These are phyloP conservation scores for Rana temporaria DNA, from an alignment of 2,113 vertebrate genomes.

Conservation along the genomic window DNA sequence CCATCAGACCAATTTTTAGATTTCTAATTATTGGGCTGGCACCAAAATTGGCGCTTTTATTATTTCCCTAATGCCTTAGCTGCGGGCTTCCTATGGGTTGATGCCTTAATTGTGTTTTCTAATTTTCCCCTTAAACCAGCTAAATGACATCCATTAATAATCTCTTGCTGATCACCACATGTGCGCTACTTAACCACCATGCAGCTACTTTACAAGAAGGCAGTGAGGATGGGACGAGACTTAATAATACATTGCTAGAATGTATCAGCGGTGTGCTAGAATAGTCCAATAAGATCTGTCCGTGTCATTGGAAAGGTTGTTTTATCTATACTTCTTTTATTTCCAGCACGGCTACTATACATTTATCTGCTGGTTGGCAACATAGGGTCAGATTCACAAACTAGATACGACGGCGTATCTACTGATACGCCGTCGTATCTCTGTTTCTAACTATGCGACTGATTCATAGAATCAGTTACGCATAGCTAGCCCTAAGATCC, in stretches of 20 bases:
- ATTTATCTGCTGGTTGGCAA: no score
- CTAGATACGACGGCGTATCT: no score
- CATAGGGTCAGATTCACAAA: no score
- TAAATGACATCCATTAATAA: slow-evolving; percentile 32
- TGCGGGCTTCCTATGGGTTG: not conserved
- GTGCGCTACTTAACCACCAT: slow-evolving; percentile 8
- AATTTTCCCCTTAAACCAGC: slow-evolving; percentile 14
- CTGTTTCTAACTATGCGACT: no score
- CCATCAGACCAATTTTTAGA: not conserved
- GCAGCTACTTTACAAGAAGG: slow-evolving; percentile 17
- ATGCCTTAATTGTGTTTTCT: slow-evolving; percentile 45
- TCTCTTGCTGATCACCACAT: slow-evolving; percentile 3
- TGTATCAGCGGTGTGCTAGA: not conserved
- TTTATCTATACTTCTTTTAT: no score
- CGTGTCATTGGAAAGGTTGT: no score
- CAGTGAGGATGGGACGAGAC: not conserved
- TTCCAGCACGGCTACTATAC: no score
- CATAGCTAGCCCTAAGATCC: no score
- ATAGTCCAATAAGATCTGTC: no score
- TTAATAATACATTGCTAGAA: slow-evolving; percentile 1
- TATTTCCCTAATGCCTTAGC: slow-evolving; percentile 3
- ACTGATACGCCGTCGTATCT: no score
- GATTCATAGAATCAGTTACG: no score
- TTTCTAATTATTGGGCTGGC: slow-evolving; percentile 21
- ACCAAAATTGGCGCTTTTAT: not conserved